Evolutionary conservation across 1,140 invertebrate species (phyloP).

Genomic region (Hypothenemus hampei): DNA sequence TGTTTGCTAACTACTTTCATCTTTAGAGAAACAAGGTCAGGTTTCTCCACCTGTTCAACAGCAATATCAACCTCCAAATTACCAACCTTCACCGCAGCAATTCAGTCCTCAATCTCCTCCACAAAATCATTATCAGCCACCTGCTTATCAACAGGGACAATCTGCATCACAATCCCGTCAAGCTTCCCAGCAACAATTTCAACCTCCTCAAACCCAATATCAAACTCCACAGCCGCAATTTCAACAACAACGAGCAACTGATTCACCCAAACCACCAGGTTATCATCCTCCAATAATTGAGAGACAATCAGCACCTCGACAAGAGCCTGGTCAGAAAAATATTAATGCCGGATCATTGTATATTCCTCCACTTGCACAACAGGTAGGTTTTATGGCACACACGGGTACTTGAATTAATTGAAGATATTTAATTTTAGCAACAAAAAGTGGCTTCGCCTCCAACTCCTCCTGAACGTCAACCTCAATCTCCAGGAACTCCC

Average conservation of each 20-base stretch:
- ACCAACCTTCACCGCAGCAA: conserved; percentile 18
- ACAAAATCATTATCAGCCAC: conserved; percentile 12
- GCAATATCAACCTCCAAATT: conserved; percentile 25
- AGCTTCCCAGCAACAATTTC: conserved; percentile 12
- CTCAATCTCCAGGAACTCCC: conserved; percentile 40
- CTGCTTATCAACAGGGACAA: conserved; percentile 5
- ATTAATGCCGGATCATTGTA: conserved; percentile 38
- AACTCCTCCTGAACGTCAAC: conserved; percentile 46
- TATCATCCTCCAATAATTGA: conserved; percentile 32
- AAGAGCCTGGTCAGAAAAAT: conserved; percentile 27
- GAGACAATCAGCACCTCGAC: conserved; percentile 22
- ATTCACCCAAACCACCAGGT: conserved; percentile 12
- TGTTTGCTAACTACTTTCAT: not conserved
- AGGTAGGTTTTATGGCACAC: conserved; percentile 25
- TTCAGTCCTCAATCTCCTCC: not conserved
- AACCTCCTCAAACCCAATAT: conserved; percentile 8
- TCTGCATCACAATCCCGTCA: too few species aligned
- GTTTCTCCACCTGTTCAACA: conserved; percentile 35
- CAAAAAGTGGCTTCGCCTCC: conserved; percentile 30
- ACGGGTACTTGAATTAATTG: not conserved
- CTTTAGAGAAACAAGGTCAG: conserved; percentile 37
- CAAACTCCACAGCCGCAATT: not conserved
- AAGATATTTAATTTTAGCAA: too few species aligned
- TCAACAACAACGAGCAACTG: conserved; percentile 16
- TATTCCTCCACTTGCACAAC: conserved; percentile 41